Conservation (phyloP, 2,113 vertebrate genomes). For the Azemiops feae region DNA sequence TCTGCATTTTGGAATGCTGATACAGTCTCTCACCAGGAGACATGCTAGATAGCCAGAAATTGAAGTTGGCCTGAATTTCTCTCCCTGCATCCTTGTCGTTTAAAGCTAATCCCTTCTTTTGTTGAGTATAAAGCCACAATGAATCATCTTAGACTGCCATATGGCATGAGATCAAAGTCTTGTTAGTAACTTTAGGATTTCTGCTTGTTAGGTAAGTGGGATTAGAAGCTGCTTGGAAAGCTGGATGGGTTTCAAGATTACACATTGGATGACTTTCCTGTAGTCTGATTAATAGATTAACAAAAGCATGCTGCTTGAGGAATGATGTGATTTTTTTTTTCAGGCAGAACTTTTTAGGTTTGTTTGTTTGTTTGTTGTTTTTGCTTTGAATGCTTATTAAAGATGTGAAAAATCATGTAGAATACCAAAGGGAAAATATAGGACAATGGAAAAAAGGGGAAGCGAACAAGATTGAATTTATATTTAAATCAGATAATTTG, state of each 20-base stretch:
- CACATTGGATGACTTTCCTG: too few relatives aligned
- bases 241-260: neutral
- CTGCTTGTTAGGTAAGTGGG: rapidly evolving
- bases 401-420: neutral
- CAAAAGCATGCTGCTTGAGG: neutral
- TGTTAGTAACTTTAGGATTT: neutral
- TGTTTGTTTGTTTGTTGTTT: neutral
- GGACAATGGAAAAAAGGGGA: neutral
- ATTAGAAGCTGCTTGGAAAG: neutral
- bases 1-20: neutral
- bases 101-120: neutral
- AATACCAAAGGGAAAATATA: neutral
- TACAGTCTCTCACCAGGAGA: neutral
- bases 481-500: neutral
- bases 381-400: neutral
- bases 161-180: neutral
- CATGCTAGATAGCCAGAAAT: neutral
- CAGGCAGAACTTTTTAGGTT: neutral
- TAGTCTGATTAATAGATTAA: neutral
- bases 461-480: neutral
- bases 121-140: neutral
- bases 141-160: neutral
- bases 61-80: neutral
- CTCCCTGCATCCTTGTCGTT: neutral
- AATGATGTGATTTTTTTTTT: neutral